Conservation (phyloP, 2,888 invertebrate genomes). For the Dichetophora obliterata region DNA sequence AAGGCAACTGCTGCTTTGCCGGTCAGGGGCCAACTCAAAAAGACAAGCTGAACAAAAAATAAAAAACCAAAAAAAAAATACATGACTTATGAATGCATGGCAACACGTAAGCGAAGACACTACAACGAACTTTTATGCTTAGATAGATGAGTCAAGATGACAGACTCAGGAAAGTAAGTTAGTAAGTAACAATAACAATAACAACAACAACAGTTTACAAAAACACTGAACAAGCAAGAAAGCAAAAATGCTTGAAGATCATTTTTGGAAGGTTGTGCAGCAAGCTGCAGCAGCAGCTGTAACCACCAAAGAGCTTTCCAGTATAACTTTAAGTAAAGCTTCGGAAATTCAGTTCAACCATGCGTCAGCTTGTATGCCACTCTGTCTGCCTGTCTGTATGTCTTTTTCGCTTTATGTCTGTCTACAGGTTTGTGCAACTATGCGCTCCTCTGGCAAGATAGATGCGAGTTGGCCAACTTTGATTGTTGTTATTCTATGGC, state of each 20-base stretch:
- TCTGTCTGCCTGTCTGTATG: neutral
- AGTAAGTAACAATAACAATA: neutral
- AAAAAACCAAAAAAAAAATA: no score
- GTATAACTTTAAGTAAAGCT: neutral
- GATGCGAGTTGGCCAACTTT: conserved; percentile 31
- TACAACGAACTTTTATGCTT: neutral
- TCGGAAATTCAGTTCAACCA: neutral
- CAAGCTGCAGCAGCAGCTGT: neutral
- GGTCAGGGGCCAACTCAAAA: neutral
- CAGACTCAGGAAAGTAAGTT: neutral
- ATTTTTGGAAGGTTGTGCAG: neutral
- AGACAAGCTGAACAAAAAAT: neutral
- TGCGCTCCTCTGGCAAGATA: conserved; percentile 13
- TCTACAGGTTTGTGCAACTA: neutral
- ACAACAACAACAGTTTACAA: neutral
- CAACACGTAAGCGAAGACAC: neutral
- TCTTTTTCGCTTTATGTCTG: neutral
- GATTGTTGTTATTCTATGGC: conserved; percentile 3
- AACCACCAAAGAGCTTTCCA: neutral
- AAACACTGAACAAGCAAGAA: neutral
- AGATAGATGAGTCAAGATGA: conserved; percentile 22
- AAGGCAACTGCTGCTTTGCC: neutral
- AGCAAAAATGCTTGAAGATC: neutral
- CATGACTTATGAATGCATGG: neutral
- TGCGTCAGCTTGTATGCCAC: neutral